Evolutionary conservation across 1,140 invertebrate genomes (phyloP), one percentile per base, ranked within the genome.

Genomic region (Procambarus virginalis): DNA sequence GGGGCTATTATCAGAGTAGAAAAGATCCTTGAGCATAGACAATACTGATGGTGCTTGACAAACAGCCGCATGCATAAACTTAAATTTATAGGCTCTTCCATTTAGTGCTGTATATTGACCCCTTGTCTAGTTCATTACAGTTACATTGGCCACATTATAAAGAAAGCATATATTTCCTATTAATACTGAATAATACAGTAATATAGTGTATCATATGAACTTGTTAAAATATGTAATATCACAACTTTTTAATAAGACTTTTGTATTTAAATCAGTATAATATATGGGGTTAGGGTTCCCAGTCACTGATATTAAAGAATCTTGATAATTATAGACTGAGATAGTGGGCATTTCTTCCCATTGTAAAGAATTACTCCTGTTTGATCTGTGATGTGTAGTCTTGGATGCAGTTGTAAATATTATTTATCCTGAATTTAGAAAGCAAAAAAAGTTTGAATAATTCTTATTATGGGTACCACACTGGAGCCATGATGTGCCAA

Each of bases 31-130:
- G n/a, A 73, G 34, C 3, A 22, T n/a, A 73, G 68, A 34, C n/a
- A 73, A 9, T 73, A 34, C 17, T 64, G 22, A 73, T 73, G 68
- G n/a, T 10, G 68, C 34, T 14, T 34, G 8, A 10, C 68, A 73
- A 73, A 73, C n/a, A 73, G 22, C 14, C 17, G 60, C 17, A 17
- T 64, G 12, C 17, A 64, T 17, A 64, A 64, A 17, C 17, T 64
- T 64, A 20, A 64, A 64, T 64, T 20, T 64, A 64, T 64, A 64
- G 60, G 22, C 68, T 73, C 68, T 73, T 73, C 68, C 68, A 73
- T 34, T 20, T 73, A 34, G 22, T 34, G 20, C 22, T 73, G n/a
- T 73, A 73, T 73, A 73, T 73, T 73, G 20, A 73, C 34, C n/a
- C n/a, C 68, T 34, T 73, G 60, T 73, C 22, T 73, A 34, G 68